Percentiles rank a stretch among this genome's conserved stretches.
These are phyloP conservation scores for Elephantulus edwardii DNA, from an alignment of 2,113 vertebrate species.

Conservation along the genomic window DNA sequence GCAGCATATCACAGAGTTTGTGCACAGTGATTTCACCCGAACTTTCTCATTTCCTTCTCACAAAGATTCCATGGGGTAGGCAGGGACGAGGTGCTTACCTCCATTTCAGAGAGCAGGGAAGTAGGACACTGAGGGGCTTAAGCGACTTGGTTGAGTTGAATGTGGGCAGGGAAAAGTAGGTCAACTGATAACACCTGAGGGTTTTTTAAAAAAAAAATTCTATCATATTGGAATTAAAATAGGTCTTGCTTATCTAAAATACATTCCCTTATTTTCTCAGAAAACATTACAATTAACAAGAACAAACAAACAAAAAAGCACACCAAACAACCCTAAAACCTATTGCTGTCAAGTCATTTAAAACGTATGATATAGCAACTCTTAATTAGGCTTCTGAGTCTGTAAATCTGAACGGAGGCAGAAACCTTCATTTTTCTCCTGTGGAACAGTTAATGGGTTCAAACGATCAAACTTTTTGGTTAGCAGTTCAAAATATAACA, in stretches of 20 bases:
- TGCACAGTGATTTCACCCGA: background rate
- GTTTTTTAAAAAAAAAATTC: background rate
- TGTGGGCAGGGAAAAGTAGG: background rate
- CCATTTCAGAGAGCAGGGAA: background rate
- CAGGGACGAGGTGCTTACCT: no score
- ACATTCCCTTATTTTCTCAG: background rate
- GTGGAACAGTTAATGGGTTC: no score
- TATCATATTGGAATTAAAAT: background rate
- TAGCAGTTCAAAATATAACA: no score
- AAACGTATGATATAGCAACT: no score
- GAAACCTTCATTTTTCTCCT: no score
- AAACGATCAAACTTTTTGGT: no score
- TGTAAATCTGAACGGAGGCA: no score
- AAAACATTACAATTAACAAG: background rate
- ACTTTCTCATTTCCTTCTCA: background rate
- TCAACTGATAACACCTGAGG: background rate
- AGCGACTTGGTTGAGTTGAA: background rate
- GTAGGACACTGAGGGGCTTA: accelerated
- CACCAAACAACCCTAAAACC: no score
- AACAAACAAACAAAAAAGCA: no score
- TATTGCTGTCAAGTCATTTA: no score
- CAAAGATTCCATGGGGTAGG: background rate
- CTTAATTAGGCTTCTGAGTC: no score
- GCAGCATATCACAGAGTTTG: no score
- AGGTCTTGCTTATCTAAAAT: background rate